Evolutionary conservation across 2,888 invertebrate species (phyloP).

Genomic region (Ecdyonurus torrentis): DNA sequence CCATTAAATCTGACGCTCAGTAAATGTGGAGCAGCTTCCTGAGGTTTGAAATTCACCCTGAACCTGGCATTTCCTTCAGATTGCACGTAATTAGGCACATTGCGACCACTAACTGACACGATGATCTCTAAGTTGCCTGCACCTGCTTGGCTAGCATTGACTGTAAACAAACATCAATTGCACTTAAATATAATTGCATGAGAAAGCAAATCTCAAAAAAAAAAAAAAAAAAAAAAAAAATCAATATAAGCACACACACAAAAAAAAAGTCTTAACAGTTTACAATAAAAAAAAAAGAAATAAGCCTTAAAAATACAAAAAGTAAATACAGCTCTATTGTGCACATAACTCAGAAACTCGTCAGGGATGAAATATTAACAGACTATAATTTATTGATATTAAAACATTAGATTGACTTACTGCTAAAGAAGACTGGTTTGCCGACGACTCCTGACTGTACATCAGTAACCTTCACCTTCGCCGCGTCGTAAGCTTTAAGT

Average conservation of each 20-base stretch:
- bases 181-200: constrained; percentile 20
- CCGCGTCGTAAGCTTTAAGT: constrained; percentile 90
- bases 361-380: no score
- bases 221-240: no score
- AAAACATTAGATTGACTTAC: constrained; percentile 34
- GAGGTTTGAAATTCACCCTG: constrained; percentile 86
- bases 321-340: no score
- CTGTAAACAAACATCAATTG: constrained; percentile 19
- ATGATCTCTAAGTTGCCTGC: constrained; percentile 96
- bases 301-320: no score
- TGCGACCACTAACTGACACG: constrained; percentile 88
- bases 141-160: constrained; percentile 47
- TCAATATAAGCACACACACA: no score
- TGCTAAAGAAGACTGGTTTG: constrained; percentile 85
- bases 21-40: constrained; percentile 80
- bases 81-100: constrained; percentile 96
- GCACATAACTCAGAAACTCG: no score
- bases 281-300: not conserved
- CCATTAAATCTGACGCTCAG: constrained; percentile 71
- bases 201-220: not conserved
- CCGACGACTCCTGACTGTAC: constrained; percentile 82
- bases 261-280: not conserved
- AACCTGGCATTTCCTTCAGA: constrained; percentile 95
- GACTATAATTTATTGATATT: no score
- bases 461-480: constrained; percentile 86